phyloP scores from a whole-genome alignment of 2,888 invertebrate species.

The Leptinotarsa rubiginosa region DNA sequence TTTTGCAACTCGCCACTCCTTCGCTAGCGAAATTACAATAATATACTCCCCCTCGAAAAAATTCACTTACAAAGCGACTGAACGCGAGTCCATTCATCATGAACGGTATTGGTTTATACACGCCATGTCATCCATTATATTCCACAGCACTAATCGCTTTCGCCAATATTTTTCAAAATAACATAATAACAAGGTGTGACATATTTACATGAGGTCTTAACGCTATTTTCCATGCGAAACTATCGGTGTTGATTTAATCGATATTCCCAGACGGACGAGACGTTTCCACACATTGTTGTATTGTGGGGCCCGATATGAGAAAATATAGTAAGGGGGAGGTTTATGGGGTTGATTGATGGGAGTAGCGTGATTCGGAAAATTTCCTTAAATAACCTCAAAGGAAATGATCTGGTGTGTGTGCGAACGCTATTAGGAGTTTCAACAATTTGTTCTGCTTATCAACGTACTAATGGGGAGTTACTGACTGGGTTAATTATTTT shows the following conservation, averaged over 20 bases:
- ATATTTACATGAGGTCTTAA: slow-evolving; percentile 44
- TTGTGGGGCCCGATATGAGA: slow-evolving; percentile 18
- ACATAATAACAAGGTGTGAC: slow-evolving; percentile 50
- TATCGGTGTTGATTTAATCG: slow-evolving; percentile 42
- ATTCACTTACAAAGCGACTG: slow-evolving; percentile 26
- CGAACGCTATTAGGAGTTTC: neutral
- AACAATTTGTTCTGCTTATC: neutral
- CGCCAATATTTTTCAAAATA: slow-evolving; percentile 43
- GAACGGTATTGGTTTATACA: slow-evolving; percentile 29
- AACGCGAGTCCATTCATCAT: slow-evolving; percentile 30
- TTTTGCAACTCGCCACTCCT: slow-evolving; percentile 10
- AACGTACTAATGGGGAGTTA: neutral
- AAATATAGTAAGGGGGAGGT: slow-evolving; percentile 36
- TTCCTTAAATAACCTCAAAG: slow-evolving; percentile 7
- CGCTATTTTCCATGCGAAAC: slow-evolving; percentile 40
- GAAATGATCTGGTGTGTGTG: slow-evolving; percentile 3
- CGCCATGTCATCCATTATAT: slow-evolving; percentile 43
- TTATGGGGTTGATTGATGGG: neutral
- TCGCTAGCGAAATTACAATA: slow-evolving; percentile 1
- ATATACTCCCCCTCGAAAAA: slow-evolving; percentile 18
- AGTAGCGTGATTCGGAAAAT: neutral
- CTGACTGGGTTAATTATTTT: neutral
- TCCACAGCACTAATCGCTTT: slow-evolving; percentile 40
- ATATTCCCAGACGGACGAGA: slow-evolving; percentile 21
- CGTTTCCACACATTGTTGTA: slow-evolving; percentile 25